Evolutionary conservation across 2,888 invertebrate genomes (phyloP).

Genomic region (Scrobipalpa costella): DNA sequence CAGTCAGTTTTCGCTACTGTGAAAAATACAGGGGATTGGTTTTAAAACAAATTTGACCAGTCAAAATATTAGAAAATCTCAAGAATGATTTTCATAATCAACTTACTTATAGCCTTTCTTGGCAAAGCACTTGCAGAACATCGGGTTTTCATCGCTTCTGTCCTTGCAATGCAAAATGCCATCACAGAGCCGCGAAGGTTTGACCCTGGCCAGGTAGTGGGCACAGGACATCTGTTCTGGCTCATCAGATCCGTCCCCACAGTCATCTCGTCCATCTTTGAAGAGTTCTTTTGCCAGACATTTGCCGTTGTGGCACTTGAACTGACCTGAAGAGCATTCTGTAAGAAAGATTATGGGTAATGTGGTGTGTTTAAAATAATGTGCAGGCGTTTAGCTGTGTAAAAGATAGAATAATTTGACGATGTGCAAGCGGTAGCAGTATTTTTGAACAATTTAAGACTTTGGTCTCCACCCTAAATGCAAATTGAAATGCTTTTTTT

Average conservation of each 20-base stretch:
- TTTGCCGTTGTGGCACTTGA: slow-evolving; percentile 84
- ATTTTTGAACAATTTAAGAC: no score
- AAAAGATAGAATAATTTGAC: no score
- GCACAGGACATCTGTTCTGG: slow-evolving; percentile 82
- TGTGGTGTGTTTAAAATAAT: no score
- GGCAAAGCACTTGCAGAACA: slow-evolving; percentile 82
- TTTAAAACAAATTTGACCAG: no score
- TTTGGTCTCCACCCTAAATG: no score
- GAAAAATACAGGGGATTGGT: no score
- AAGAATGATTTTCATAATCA: no score
- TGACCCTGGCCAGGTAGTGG: slow-evolving; percentile 84
- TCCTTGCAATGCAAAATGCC: slow-evolving; percentile 89
- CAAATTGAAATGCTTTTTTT: no score
- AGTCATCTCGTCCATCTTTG: slow-evolving; percentile 85
- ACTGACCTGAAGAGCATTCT: slow-evolving; percentile 84
- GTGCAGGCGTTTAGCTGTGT: no score
- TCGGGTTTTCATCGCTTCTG: slow-evolving; percentile 87
- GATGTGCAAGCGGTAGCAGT: no score
- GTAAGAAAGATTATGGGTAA: slow-evolving; percentile 38
- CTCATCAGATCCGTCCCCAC: slow-evolving; percentile 88
- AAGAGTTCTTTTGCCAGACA: slow-evolving; percentile 86
- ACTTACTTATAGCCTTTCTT: slow-evolving; percentile 59
- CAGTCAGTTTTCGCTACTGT: no score
- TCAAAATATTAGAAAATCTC: no score
- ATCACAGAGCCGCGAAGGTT: slow-evolving; percentile 87